Conservation (phyloP, 2,113 vertebrate genomes). For the Amphiprion ocellaris region DNA sequence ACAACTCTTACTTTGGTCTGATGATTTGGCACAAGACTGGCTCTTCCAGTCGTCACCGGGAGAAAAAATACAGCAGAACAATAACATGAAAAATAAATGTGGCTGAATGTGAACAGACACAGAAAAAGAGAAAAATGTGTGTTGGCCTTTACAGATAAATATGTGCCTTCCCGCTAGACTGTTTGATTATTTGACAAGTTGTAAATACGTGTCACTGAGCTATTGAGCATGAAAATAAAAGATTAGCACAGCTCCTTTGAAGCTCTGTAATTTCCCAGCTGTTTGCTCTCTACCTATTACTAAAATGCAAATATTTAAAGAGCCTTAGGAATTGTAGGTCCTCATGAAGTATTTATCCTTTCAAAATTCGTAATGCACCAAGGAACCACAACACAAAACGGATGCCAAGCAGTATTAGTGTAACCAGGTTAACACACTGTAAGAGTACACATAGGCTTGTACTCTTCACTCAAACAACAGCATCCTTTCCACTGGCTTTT, state of each 20-base stretch:
- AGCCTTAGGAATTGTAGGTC: conserved; percentile 12
- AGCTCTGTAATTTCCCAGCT: not conserved
- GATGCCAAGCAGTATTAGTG: not conserved
- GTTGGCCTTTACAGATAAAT: not conserved
- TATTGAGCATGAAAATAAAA: conserved; percentile 8
- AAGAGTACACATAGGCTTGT: not conserved
- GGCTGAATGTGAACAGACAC: not conserved
- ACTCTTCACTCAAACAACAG: conserved; percentile 13
- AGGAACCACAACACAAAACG: conserved; percentile 21
- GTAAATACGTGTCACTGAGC: not conserved
- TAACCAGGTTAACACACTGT: conserved; percentile 20
- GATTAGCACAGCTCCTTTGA: conserved; percentile 6
- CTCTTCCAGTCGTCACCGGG: conserved; percentile 26
- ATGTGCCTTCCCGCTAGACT: not conserved
- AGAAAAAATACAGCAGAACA: not conserved
- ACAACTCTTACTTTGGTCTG: conserved; percentile 9
- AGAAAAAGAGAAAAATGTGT: not conserved
- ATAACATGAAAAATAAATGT: conserved; percentile 5
- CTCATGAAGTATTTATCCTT: conserved; percentile 11
- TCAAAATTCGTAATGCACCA: conserved; percentile 29
- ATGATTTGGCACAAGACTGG: conserved; percentile 5
- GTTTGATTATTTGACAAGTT: not conserved
- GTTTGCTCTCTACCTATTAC: not conserved
- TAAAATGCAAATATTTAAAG: conserved; percentile 35
- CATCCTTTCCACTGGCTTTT: conserved; percentile 2